Evolutionary conservation across 1,140 invertebrate genomes (phyloP).

Genomic region (honey bee (Apis mellifera)): DNA sequence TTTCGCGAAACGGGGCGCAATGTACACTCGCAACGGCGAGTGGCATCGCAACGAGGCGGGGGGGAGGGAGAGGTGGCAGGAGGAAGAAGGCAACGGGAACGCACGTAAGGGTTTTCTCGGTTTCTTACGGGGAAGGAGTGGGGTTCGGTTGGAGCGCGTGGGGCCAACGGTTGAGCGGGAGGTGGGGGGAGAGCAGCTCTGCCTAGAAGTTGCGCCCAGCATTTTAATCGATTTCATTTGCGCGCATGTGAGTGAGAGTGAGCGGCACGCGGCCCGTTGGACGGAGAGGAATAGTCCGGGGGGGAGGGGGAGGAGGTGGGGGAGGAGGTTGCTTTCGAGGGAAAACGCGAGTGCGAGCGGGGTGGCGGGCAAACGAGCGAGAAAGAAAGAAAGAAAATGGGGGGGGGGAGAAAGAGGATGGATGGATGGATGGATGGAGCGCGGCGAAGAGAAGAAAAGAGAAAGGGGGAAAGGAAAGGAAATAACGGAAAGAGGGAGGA

Average conservation of each 20-base stretch:
- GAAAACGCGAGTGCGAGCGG: slow-evolving; percentile 23
- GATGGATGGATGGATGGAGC: slow-evolving; percentile 36
- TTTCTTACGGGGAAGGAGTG: slow-evolving; percentile 75
- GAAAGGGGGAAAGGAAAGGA: slow-evolving; percentile 42
- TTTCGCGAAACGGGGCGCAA: background rate
- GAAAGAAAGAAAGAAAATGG: slow-evolving; percentile 61
- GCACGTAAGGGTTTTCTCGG: slow-evolving; percentile 79
- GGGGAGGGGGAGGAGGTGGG: background rate
- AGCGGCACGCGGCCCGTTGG: slow-evolving; percentile 53
- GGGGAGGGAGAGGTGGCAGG: slow-evolving; percentile 29
- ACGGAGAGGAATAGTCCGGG: slow-evolving; percentile 60
- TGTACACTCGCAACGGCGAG: background rate
- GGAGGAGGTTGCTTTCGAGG: slow-evolving; percentile 18
- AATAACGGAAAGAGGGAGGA: slow-evolving; percentile 39
- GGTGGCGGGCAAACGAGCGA: slow-evolving; percentile 37
- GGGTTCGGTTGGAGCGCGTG: slow-evolving; percentile 63
- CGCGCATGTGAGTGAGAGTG: slow-evolving; percentile 76
- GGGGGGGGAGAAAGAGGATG: slow-evolving; percentile 48
- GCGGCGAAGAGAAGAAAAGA: slow-evolving; percentile 16
- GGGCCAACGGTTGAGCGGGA: slow-evolving; percentile 27
- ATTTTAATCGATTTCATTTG: slow-evolving; percentile 83
- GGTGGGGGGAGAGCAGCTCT: slow-evolving; percentile 57
- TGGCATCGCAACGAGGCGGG: background rate
- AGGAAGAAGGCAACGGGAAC: slow-evolving; percentile 64
- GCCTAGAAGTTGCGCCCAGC: slow-evolving; percentile 81